Conservation (phyloP, 1,140 invertebrate genomes). For the Condylostylus longicornis region DNA sequence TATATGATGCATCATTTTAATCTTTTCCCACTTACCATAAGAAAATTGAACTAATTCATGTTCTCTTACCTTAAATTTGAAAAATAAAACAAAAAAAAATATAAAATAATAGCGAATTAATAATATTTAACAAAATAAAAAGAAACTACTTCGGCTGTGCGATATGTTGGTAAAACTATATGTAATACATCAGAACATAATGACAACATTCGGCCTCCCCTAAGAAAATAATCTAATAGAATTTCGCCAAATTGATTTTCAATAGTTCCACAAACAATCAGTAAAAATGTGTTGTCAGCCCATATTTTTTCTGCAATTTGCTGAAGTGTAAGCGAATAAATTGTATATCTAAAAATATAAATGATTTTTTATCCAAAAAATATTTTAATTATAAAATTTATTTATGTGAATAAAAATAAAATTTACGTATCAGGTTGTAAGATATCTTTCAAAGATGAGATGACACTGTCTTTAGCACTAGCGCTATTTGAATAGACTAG, state of each 20-base stretch:
- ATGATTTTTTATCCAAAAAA: slow-evolving; percentile 52
- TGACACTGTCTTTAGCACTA: slow-evolving; percentile 52
- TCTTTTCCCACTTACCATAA: slow-evolving; percentile 65
- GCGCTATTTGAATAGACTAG: slow-evolving; percentile 67
- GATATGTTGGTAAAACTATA: slow-evolving; percentile 58
- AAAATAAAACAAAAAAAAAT: neutral
- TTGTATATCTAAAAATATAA: slow-evolving; percentile 45
- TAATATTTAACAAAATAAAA: slow-evolving; percentile 4
- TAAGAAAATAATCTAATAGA: slow-evolving; percentile 55
- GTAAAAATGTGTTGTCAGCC: slow-evolving; percentile 52
- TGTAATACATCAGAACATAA: slow-evolving; percentile 70
- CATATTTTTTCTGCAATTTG: slow-evolving; percentile 47
- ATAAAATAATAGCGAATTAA: neutral
- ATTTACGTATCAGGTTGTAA: slow-evolving; percentile 53
- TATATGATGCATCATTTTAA: slow-evolving; percentile 71
- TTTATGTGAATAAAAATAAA: neutral
- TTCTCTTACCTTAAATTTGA: slow-evolving; percentile 44
- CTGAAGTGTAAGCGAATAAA: slow-evolving; percentile 52
- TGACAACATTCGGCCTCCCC: slow-evolving; percentile 60
- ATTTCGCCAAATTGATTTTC: slow-evolving; percentile 44
- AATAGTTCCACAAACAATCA: slow-evolving; percentile 63
- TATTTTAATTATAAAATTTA: slow-evolving; percentile 45
- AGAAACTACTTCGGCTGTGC: slow-evolving; percentile 52
- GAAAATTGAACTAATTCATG: slow-evolving; percentile 68
- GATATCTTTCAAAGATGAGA: slow-evolving; percentile 46